phyloP scores from a whole-genome alignment of 2,888 invertebrate genomes.

The Gastrophysa polygoni region DNA sequence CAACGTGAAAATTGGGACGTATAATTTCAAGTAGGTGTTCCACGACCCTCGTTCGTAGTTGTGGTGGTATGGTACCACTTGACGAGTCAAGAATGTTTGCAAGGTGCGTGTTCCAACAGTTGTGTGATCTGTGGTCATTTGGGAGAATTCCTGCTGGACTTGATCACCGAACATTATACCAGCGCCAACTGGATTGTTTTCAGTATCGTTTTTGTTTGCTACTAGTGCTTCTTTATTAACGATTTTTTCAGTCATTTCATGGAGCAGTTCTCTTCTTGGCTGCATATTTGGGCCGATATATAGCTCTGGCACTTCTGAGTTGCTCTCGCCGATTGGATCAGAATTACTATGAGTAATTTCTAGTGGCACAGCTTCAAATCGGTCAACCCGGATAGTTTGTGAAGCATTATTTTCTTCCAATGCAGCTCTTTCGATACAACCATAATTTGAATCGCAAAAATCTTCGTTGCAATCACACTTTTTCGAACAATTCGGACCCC shows the following conservation, averaged over 20 bases:
- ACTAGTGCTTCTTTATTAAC: too few relatives aligned
- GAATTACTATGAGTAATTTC: too few relatives aligned
- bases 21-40: background rate
- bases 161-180: slow-evolving; percentile 7
- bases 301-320: too few relatives aligned
- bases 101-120: background rate
- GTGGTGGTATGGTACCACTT: background rate
- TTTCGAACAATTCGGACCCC: slow-evolving; percentile 76
- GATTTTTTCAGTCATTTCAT: too few relatives aligned
- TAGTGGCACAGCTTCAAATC: too few relatives aligned
- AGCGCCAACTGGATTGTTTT: too few relatives aligned
- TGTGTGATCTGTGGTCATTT: background rate
- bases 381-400: too few relatives aligned
- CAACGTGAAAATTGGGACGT: background rate
- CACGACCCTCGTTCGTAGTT: background rate
- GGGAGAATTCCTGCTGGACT: background rate
- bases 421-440: background rate
- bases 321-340: too few relatives aligned
- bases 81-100: background rate
- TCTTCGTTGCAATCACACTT: slow-evolving; percentile 62
- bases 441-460: slow-evolving; percentile 16
- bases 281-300: too few relatives aligned
- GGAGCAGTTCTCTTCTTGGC: too few relatives aligned
- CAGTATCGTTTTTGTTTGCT: too few relatives aligned
- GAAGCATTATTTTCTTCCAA: too few relatives aligned